Evolutionary conservation across 2,888 invertebrate genomes (phyloP).

Genomic region (Cheilosia urbana): DNA sequence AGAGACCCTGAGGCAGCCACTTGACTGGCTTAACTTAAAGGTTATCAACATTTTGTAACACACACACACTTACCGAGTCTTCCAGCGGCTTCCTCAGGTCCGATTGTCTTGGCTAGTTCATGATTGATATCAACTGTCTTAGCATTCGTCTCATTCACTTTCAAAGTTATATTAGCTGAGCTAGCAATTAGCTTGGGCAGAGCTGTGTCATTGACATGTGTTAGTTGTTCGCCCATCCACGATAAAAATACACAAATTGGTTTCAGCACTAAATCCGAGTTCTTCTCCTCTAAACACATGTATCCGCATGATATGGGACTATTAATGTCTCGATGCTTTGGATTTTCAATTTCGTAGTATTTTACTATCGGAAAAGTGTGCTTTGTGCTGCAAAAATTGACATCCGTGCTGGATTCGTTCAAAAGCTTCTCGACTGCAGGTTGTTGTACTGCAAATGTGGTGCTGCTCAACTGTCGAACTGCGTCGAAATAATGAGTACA

Average conservation of each 20-base stretch:
- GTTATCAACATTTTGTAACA: neutral
- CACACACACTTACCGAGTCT: conserved; percentile 11
- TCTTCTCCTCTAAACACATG: conserved; percentile 13
- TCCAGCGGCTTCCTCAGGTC: neutral
- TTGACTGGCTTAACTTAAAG: neutral
- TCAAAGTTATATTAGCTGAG: neutral
- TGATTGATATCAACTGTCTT: neutral
- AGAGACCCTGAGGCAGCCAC: neutral
- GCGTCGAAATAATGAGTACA: conserved; percentile 52
- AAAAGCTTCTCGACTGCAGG: conserved; percentile 13
- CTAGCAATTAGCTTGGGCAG: neutral
- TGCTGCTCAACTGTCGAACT: conserved; percentile 46
- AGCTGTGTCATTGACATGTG: neutral
- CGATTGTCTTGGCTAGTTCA: neutral
- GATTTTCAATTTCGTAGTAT: neutral
- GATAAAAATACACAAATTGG: conserved; percentile 51
- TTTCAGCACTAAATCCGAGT: neutral
- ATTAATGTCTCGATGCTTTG: neutral
- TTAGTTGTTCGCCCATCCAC: conserved; percentile 54
- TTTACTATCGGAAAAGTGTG: conserved; percentile 38
- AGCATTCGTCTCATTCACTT: neutral
- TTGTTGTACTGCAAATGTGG: conserved; percentile 4
- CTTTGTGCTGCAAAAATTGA: conserved; percentile 22
- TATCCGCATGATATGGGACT: conserved; percentile 5
- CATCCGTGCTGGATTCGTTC: neutral